Evolutionary conservation across 2,797 vertebrate genomes (phyloP), one percentile per base, ranked within the genome.

Genomic region (Xyrichtys novacula): DNA sequence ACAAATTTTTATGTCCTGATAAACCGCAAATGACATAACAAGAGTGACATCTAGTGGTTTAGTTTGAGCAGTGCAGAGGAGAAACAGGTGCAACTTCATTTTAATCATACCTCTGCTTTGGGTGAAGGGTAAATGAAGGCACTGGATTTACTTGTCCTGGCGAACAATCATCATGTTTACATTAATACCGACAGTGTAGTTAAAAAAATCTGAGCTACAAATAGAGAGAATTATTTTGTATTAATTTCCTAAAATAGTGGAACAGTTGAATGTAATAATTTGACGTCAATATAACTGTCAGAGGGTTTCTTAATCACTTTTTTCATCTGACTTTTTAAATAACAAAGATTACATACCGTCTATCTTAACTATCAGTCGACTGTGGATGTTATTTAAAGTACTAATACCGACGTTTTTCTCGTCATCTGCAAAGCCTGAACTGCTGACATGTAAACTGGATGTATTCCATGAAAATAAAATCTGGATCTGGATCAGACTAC

Each of bases 31-130:
- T n/a, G n/a, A n/a, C n/a, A n/a, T n/a, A n/a, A n/a, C 81, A 84
- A 88, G 38, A 55, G 17, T 48, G 90, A 86, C 90, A 88, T 85
- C 90, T 91, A 88, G 87, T 86, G 92, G 87, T 83, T 38, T 40
- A 2, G 7, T 43, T 47, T 43, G 17, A 68, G 58, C 36, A 72
- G 39, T 84, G 74, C 88, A 91, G 9, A 16, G 4, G 9, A 0
- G 61, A 50, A 57, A 49, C 40, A 32, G 31, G 31, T 34, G 28
- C n/a, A 68, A 44, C 39, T 65, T 48, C 2, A 53, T 17, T 62
- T 16, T 50, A 50, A 48, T 44, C 3, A 19, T 5, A 56, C 17
- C 15, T 56, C n/a, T n/a, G n/a, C n/a, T 61, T 67, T 46, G 17
- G 22, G 57, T 34, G 44, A 17, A 49, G 22, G 20, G 6, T 49